Conservation (phyloP, 2,113 vertebrate genomes). For the Lipotes vexillifer region DNA sequence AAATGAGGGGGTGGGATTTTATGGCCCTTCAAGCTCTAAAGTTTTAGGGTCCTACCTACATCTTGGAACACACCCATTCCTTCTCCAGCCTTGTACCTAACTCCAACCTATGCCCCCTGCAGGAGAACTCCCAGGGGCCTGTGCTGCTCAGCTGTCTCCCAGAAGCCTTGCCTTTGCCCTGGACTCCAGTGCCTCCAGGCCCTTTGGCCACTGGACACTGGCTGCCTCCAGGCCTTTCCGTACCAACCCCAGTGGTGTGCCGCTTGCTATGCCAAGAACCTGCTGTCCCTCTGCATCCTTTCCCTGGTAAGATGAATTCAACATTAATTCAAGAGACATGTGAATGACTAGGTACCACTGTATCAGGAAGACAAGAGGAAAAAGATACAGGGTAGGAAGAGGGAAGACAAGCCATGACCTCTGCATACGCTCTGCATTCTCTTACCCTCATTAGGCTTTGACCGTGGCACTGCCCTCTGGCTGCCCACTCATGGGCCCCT, state of each 20-base stretch:
- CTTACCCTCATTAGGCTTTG: conserved; percentile 53
- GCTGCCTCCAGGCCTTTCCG: conserved; percentile 62
- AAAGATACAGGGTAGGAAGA: background rate
- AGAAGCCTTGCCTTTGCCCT: conserved; percentile 56
- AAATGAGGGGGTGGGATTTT: background rate
- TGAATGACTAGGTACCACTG: background rate
- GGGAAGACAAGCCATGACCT: background rate
- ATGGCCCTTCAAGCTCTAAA: background rate
- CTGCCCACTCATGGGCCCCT: conserved; percentile 46
- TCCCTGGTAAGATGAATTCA: conserved; percentile 64
- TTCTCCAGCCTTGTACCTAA: background rate
- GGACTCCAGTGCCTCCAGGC: conserved; percentile 50
- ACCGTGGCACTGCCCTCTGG: conserved; percentile 52
- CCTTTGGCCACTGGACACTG: conserved; percentile 59
- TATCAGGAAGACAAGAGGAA: background rate
- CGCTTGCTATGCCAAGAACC: conserved; percentile 67
- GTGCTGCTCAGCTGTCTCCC: conserved; percentile 41
- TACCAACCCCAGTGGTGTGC: conserved; percentile 67
- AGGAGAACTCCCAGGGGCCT: conserved; percentile 58
- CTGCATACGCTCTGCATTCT: background rate
- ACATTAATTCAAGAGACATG: background rate
- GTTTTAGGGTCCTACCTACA: background rate
- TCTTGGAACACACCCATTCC: background rate
- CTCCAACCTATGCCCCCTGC: background rate
- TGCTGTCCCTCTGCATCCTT: conserved; percentile 52